Conservation (phyloP, 1,140 invertebrate genomes). For the Palaemon carinicauda region DNA sequence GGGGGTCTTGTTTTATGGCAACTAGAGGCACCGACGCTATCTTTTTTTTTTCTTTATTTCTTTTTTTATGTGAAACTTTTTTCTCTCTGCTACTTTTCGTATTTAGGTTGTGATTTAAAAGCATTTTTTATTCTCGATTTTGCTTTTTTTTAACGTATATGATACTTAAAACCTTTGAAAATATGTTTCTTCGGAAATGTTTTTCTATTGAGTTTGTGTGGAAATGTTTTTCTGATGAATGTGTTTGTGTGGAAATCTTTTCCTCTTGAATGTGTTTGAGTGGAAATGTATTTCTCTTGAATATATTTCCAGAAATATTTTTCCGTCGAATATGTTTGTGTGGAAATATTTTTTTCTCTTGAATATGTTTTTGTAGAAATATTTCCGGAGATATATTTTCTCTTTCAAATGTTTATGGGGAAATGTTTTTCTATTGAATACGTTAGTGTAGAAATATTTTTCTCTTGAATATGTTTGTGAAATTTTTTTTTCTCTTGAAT, state of each 20-base stretch:
- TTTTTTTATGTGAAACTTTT: not conserved
- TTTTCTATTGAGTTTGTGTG: not conserved
- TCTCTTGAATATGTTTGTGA: too few species aligned
- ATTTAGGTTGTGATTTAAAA: not conserved
- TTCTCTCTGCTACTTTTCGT: not conserved
- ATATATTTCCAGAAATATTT: too few species aligned
- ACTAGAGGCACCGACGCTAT: not conserved
- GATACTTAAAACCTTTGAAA: not conserved
- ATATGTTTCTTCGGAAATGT: too few species aligned
- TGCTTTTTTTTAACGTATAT: not conserved
- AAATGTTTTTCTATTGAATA: too few species aligned
- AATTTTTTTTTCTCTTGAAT: too few species aligned
- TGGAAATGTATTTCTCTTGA: too few species aligned
- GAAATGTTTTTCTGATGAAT: not conserved
- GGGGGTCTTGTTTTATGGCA: slow-evolving; percentile 28
- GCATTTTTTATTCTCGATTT: not conserved
- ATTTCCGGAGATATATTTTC: too few species aligned
- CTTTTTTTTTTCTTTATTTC: not conserved
- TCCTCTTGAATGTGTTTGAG: not conserved
- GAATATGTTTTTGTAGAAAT: too few species aligned
- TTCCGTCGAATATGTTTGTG: too few species aligned
- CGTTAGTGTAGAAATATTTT: too few species aligned
- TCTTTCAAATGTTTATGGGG: too few species aligned
- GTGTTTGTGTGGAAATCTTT: not conserved
- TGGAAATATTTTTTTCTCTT: too few species aligned